Conservation (phyloP, 2,113 vertebrate genomes). For the Osmerus eperlanus region DNA sequence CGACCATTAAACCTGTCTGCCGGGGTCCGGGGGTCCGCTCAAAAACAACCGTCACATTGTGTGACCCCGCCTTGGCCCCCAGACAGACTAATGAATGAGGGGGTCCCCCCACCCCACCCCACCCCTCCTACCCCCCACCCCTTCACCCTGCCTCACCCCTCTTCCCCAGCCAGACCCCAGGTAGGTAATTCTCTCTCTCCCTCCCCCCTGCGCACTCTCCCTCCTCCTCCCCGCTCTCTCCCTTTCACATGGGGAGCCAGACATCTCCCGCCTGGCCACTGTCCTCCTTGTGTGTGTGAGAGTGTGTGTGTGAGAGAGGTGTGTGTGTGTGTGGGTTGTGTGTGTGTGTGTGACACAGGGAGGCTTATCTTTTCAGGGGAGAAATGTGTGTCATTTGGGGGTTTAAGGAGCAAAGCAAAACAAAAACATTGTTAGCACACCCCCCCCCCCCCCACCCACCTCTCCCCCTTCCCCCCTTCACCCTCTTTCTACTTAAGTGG, state of each 20-base stretch:
- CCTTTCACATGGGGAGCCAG: conserved; percentile 70
- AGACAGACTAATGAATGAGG: conserved; percentile 73
- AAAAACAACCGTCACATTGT: conserved; percentile 74
- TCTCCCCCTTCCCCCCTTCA: conserved; percentile 26
- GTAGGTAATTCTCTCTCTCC: conserved; percentile 26
- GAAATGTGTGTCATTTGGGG: conserved; percentile 74
- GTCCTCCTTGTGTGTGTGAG: conserved; percentile 37
- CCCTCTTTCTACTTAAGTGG: background rate
- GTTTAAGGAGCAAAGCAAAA: conserved; percentile 68
- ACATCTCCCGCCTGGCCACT: conserved; percentile 68
- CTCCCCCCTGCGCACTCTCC: conserved; percentile 37
- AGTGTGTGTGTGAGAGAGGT: too few relatives aligned
- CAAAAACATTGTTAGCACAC: conserved; percentile 64
- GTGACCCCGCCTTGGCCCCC: conserved; percentile 72
- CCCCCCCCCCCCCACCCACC: conserved; percentile 36
- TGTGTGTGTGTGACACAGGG: background rate
- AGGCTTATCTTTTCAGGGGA: conserved; percentile 74
- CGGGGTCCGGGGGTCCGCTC: conserved; percentile 69
- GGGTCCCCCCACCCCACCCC: conserved; percentile 41
- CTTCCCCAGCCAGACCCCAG: background rate
- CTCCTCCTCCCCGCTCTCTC: conserved; percentile 36
- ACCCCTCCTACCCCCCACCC: conserved; percentile 18
- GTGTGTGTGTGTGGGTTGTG: conserved; percentile 8
- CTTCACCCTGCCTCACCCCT: background rate
- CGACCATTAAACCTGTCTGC: conserved; percentile 71